Evolutionary conservation across 2,888 invertebrate species (phyloP).

Genomic region (Ornithoptera alexandrae): DNA sequence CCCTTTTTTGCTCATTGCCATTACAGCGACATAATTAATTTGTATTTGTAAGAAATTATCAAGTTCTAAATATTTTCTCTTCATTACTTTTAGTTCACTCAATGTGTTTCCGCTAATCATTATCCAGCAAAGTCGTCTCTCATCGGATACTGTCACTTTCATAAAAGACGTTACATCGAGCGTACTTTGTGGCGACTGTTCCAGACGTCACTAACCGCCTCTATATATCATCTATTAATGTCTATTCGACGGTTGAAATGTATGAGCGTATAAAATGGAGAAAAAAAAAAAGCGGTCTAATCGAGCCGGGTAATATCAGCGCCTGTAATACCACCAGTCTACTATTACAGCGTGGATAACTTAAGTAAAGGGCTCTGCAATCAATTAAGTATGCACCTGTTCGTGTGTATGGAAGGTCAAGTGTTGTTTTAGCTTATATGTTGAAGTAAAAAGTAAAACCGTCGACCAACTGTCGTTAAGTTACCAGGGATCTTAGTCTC

Average conservation of each 20-base stretch:
- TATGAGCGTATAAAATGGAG: neutral
- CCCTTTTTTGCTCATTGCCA: no score
- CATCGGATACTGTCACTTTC: constrained; percentile 19
- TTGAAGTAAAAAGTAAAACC: constrained; percentile 14
- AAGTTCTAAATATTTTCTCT: neutral
- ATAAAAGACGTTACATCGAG: constrained; percentile 9
- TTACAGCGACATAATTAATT: no score
- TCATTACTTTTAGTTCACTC: neutral
- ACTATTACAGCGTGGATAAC: constrained; percentile 36
- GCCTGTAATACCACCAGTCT: constrained; percentile 21
- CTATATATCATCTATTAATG: constrained; percentile 16
- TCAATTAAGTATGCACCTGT: constrained; percentile 38
- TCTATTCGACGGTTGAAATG: constrained; percentile 10
- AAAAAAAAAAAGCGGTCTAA: constrained; percentile 3
- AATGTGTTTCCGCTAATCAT: neutral
- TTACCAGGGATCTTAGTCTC: neutral
- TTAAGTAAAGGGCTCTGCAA: constrained; percentile 33
- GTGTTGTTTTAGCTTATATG: constrained; percentile 15
- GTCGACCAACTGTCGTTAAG: constrained; percentile 13
- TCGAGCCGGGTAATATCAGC: neutral
- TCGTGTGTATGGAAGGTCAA: constrained; percentile 25
- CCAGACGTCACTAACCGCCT: constrained; percentile 6
- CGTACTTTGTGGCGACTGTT: constrained; percentile 12
- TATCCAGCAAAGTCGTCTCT: neutral
- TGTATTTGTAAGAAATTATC: no score